Percentiles rank a stretch among this genome's conserved stretches.
phyloP scores from a whole-genome alignment of 2,888 invertebrate species.

The Gandaritis pyraliata region DNA sequence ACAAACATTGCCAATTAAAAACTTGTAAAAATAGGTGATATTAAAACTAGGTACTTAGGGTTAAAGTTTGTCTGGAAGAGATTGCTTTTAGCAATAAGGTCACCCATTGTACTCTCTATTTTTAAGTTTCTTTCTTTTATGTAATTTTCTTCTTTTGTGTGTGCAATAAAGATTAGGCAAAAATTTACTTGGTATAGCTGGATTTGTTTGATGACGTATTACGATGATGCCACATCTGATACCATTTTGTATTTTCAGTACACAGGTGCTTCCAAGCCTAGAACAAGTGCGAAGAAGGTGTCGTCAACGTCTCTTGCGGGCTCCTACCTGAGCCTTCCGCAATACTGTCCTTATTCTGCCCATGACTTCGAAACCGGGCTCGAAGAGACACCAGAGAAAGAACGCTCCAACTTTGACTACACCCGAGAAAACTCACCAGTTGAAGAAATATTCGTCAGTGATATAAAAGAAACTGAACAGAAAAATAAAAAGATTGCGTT shows the following conservation, averaged over 20 bases:
- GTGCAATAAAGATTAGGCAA: too few relatives aligned
- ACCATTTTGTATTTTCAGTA: neutral
- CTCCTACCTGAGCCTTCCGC: constrained; percentile 52
- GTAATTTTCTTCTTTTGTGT: too few relatives aligned
- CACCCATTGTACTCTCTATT: too few relatives aligned
- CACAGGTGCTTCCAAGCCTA: neutral
- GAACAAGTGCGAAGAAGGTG: neutral
- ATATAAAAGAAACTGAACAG: constrained; percentile 7
- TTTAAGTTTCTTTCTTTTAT: too few relatives aligned
- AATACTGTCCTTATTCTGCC: constrained; percentile 51
- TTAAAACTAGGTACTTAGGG: too few relatives aligned
- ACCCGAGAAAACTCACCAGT: constrained; percentile 23
- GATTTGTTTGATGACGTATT: too few relatives aligned
- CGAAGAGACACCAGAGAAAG: constrained; percentile 45
- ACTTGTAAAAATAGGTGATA: too few relatives aligned
- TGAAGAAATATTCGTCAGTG: neutral
- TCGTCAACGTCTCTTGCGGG: constrained; percentile 63
- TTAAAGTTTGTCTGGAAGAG: too few relatives aligned
- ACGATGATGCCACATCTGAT: neutral
- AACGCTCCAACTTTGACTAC: constrained; percentile 47
- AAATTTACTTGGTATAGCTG: too few relatives aligned
- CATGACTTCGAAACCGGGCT: constrained; percentile 38
- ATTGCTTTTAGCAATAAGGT: too few relatives aligned
- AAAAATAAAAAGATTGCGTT: constrained; percentile 18
- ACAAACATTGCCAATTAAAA: too few relatives aligned